Evolutionary conservation across 2,888 invertebrate species (phyloP).

Genomic region (Sycophila texana): DNA sequence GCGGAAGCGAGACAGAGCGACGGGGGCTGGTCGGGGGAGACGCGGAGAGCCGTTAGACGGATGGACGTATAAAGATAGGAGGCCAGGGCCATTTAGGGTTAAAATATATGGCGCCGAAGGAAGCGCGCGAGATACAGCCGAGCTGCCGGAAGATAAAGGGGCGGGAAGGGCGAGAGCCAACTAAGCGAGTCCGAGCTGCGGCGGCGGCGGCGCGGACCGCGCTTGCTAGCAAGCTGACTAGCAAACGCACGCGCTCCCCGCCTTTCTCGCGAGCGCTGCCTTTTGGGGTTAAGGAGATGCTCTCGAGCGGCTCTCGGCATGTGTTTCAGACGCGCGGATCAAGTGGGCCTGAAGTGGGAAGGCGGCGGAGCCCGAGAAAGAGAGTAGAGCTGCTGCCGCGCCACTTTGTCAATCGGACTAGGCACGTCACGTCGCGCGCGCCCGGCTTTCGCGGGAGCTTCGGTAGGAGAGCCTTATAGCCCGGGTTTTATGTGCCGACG

Average conservation of each 20-base stretch:
- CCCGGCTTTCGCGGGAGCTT: not conserved
- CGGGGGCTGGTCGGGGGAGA: not conserved
- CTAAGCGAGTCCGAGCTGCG: constrained; percentile 28
- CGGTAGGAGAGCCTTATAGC: not conserved
- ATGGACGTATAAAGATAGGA: constrained; percentile 10
- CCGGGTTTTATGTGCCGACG: constrained; percentile 21
- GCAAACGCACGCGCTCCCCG: constrained; percentile 49
- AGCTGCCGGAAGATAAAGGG: constrained; percentile 32
- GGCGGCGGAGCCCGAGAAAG: not conserved
- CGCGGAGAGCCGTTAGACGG: too few relatives aligned
- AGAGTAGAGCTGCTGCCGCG: constrained; percentile 1
- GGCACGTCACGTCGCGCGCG: not conserved
- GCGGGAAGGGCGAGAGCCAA: constrained; percentile 2
- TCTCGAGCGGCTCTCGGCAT: constrained; percentile 58
- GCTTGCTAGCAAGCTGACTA: constrained; percentile 59
- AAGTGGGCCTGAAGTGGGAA: constrained; percentile 15
- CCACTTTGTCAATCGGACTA: constrained; percentile 53
- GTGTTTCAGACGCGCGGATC: constrained; percentile 46
- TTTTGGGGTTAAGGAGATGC: constrained; percentile 63
- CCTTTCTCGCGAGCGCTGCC: constrained; percentile 10
- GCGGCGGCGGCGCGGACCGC: constrained; percentile 5
- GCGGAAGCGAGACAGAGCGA: constrained; percentile 17
- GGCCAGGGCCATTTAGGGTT: constrained; percentile 10
- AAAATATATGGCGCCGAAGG: constrained; percentile 31
- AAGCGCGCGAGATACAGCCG: constrained; percentile 28